A percentile compares a stretch with the other conserved stretches of the same genome.
Evolutionary conservation across 1,140 invertebrate genomes (phyloP).

Genomic region (Drosophila arawakana): DNA sequence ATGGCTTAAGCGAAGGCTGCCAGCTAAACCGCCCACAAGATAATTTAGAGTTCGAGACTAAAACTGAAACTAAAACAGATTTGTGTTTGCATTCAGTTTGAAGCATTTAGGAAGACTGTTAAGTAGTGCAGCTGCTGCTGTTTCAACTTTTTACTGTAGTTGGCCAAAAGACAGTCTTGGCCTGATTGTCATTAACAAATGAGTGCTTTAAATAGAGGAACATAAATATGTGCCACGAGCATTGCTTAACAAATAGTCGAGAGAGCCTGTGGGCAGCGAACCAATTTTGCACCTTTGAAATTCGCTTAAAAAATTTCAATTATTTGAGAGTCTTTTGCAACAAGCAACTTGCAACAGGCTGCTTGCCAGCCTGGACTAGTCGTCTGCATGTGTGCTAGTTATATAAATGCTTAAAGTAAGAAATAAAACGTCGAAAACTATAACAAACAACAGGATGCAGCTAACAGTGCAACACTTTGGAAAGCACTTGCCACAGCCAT

Average conservation of each 20-base stretch:
- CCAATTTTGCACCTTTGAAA: slow-evolving; percentile 65
- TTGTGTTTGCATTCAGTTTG: slow-evolving; percentile 16
- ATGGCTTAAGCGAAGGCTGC: slow-evolving; percentile 7
- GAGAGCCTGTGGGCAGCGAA: slow-evolving; percentile 17
- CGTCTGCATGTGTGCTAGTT: slow-evolving; percentile 66
- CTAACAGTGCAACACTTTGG: slow-evolving; percentile 36
- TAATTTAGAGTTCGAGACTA: neutral
- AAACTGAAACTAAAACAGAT: neutral
- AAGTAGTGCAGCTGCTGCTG: slow-evolving; percentile 30
- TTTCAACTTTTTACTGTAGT: neutral
- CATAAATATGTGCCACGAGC: slow-evolving; percentile 32
- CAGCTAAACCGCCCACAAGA: slow-evolving; percentile 16
- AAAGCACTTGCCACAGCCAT: slow-evolving; percentile 43
- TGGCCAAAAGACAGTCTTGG: slow-evolving; percentile 23
- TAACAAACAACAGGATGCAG: slow-evolving; percentile 82
- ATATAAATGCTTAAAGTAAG: slow-evolving; percentile 75
- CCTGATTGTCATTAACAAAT: slow-evolving; percentile 54
- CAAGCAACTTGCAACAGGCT: slow-evolving; percentile 32
- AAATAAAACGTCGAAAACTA: slow-evolving; percentile 76
- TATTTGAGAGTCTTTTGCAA: slow-evolving; percentile 56
- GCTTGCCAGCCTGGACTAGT: slow-evolving; percentile 32
- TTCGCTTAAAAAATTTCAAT: slow-evolving; percentile 66
- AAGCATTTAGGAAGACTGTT: slow-evolving; percentile 18
- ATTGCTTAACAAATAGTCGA: slow-evolving; percentile 47
- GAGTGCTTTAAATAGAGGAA: slow-evolving; percentile 33